phyloP scores from a whole-genome alignment of 2,888 invertebrate species.

The Euplexia lucipara region DNA sequence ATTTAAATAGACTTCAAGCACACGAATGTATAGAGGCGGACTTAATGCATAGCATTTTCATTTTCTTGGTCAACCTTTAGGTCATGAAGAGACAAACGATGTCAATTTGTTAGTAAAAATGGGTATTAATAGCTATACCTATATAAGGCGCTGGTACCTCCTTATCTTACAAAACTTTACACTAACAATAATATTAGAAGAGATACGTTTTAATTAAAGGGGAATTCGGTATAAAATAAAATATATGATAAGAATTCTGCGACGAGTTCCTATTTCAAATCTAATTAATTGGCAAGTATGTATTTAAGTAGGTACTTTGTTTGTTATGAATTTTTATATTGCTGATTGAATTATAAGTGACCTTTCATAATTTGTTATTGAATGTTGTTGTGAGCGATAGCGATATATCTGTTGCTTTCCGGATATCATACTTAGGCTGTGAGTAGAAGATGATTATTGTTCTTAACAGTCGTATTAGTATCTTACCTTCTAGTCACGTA shows the following conservation, averaged over 20 bases:
- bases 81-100: too few relatives aligned
- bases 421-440: conserved; percentile 72
- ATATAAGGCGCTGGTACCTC: not conserved
- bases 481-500: too few relatives aligned
- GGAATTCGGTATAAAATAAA: conserved; percentile 3
- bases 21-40: too few relatives aligned
- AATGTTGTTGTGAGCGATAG: conserved; percentile 55
- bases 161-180: not conserved
- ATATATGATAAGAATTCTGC: conserved; percentile 23
- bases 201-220: not conserved
- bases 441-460: conserved; percentile 34
- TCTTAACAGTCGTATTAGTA: conserved; percentile 31
- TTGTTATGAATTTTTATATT: conserved; percentile 45
- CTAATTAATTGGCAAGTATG: conserved; percentile 24
- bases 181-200: not conserved
- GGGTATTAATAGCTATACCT: too few relatives aligned
- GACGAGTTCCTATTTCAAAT: conserved; percentile 16
- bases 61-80: too few relatives aligned
- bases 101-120: too few relatives aligned
- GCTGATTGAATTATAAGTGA: conserved; percentile 53
- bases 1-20: too few relatives aligned
- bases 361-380: conserved; percentile 65
- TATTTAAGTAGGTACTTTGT: conserved; percentile 5
- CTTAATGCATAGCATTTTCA: too few relatives aligned
- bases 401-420: conserved; percentile 79